A percentile compares a stretch with the other conserved stretches of the same genome.
Conservation (phyloP, 2,888 invertebrate genomes). For the Oligia strigilis region DNA sequence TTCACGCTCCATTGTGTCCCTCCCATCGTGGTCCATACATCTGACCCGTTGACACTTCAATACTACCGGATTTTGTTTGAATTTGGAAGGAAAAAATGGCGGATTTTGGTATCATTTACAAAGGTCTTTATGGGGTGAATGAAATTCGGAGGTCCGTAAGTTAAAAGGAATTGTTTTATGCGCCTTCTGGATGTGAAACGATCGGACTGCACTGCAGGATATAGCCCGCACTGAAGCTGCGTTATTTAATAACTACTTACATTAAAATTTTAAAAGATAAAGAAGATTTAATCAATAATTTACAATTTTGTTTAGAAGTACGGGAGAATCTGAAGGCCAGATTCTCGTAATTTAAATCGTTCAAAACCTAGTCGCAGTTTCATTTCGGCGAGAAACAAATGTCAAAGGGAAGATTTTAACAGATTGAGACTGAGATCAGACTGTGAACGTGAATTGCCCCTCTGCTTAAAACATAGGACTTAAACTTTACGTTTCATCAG, state of each 20-base stretch:
- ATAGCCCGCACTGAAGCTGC: not conserved
- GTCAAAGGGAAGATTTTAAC: not conserved
- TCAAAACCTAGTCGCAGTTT: not conserved
- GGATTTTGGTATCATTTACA: constrained; percentile 31
- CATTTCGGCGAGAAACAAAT: not conserved
- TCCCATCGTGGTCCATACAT: constrained; percentile 63
- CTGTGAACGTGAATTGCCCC: too few relatives aligned
- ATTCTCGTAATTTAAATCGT: not conserved
- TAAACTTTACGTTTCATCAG: not conserved
- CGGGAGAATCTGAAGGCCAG: not conserved
- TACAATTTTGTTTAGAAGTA: not conserved
- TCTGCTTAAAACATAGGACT: not conserved
- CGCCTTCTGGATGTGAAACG: not conserved
- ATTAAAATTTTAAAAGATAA: not conserved
- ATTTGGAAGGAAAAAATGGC: constrained; percentile 16
- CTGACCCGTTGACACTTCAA: constrained; percentile 69
- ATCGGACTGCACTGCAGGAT: not conserved
- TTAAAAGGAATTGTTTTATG: constrained; percentile 11
- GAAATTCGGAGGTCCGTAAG: not conserved
- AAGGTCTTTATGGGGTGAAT: not conserved
- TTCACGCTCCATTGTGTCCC: constrained; percentile 64
- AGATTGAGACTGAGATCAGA: not conserved
- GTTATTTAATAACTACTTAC: too few relatives aligned
- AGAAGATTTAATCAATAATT: not conserved
- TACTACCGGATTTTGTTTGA: constrained; percentile 67